phyloP scores from a whole-genome alignment of 2,113 vertebrate species.

The Perognathus longimembris region DNA sequence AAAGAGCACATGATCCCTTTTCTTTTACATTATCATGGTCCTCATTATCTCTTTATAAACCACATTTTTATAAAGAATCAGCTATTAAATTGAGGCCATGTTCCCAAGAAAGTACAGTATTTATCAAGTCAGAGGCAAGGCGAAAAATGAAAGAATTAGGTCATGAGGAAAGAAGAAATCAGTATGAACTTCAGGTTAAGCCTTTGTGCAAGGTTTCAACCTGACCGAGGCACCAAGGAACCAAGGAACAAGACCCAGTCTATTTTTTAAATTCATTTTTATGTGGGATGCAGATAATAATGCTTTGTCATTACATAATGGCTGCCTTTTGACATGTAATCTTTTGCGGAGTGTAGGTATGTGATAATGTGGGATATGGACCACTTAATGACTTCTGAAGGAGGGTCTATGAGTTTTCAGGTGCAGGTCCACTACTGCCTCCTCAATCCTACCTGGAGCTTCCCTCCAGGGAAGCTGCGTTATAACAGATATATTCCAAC shows the following conservation, averaged over 20 bases:
- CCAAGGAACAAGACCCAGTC: background rate
- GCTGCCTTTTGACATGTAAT: background rate
- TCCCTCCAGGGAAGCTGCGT: background rate
- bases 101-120: background rate
- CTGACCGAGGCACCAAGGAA: background rate
- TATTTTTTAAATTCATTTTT: background rate
- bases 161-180: background rate
- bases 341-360: background rate
- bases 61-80: background rate
- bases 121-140: background rate
- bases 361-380: fast-evolving
- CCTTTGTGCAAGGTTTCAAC: background rate
- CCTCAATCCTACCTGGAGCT: background rate
- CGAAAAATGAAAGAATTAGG: conserved; percentile 2
- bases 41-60: background rate
- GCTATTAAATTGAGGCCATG: background rate
- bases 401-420: too few relatives aligned
- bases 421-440: background rate
- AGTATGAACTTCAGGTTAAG: background rate
- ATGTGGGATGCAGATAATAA: background rate
- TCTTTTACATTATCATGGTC: background rate
- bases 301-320: background rate
- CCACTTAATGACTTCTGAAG: background rate
- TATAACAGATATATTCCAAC: background rate
- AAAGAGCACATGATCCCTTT: background rate